These are phyloP conservation scores for Tipula lateralis DNA, from an alignment of 2,888 invertebrate genomes.

Conservation along the genomic window DNA sequence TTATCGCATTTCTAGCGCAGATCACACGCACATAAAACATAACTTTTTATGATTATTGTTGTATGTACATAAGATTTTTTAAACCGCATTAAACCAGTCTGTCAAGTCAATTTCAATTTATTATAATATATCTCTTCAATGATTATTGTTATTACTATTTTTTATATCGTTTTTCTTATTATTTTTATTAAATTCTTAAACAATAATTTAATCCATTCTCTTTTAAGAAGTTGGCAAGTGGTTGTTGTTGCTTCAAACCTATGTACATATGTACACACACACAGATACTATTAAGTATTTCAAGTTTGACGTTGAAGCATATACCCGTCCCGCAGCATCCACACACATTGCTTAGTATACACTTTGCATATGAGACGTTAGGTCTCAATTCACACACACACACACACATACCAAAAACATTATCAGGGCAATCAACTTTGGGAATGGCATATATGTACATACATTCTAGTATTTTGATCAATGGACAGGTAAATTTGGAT, in stretches of 20 bases:
- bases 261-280: neutral
- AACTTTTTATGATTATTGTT: neutral
- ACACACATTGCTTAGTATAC: too few relatives aligned
- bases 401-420: neutral
- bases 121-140: neutral
- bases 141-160: neutral
- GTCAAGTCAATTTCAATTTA: conserved; percentile 11
- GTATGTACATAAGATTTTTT: neutral
- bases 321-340: too few relatives aligned
- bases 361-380: too few relatives aligned
- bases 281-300: neutral
- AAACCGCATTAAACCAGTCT: neutral
- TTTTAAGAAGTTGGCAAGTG: neutral
- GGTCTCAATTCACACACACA: neutral
- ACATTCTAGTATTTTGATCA: neutral
- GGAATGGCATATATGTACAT: neutral
- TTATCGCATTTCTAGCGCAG: neutral
- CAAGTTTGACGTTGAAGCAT: too few relatives aligned
- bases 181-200: conserved; percentile 12
- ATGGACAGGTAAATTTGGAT: neutral
- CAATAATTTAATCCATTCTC: neutral
- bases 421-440: conserved; percentile 24
- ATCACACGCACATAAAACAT: neutral
- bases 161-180: neutral
- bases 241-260: neutral